Evolutionary conservation across 2,888 invertebrate genomes (phyloP).

Genomic region (Mermis nigrescens): DNA sequence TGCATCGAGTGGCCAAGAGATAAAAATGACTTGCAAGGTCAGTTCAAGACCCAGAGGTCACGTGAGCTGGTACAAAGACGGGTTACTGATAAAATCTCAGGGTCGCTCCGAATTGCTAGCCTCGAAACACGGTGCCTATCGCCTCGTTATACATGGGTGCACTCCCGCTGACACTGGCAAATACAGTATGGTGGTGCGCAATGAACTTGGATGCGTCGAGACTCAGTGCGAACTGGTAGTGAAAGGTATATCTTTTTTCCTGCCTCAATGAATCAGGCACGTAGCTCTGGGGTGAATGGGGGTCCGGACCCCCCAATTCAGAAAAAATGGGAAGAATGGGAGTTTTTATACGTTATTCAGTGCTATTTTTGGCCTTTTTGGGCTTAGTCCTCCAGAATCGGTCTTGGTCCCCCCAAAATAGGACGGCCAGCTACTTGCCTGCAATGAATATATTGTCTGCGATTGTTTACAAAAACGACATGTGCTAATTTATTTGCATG

Average conservation of each 20-base stretch:
- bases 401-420: too few species aligned
- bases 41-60: slow-evolving; percentile 7
- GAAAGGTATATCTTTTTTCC: too few species aligned
- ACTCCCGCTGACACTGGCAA: slow-evolving; percentile 17
- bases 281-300: too few species aligned
- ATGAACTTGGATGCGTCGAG: slow-evolving; percentile 8
- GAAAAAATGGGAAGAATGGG: too few species aligned
- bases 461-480: background rate
- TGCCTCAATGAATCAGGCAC: too few species aligned
- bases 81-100: background rate
- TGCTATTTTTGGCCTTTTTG: too few species aligned
- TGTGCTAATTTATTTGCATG: too few species aligned
- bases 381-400: too few species aligned
- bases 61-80: slow-evolving; percentile 11
- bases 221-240: slow-evolving; percentile 16
- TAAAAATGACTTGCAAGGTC: slow-evolving; percentile 11
- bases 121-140: slow-evolving; percentile 6
- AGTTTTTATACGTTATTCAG: too few species aligned
- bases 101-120: slow-evolving; percentile 12
- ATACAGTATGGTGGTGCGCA: slow-evolving; percentile 16
- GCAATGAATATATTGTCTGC: too few species aligned
- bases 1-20: slow-evolving; percentile 5
- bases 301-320: too few species aligned
- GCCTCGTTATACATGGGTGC: slow-evolving; percentile 14
- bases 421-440: too few species aligned